A percentile compares a stretch with the other conserved stretches of the same genome.
Evolutionary conservation across 2,888 invertebrate genomes (phyloP).

Genomic region (Philonicus albiceps): DNA sequence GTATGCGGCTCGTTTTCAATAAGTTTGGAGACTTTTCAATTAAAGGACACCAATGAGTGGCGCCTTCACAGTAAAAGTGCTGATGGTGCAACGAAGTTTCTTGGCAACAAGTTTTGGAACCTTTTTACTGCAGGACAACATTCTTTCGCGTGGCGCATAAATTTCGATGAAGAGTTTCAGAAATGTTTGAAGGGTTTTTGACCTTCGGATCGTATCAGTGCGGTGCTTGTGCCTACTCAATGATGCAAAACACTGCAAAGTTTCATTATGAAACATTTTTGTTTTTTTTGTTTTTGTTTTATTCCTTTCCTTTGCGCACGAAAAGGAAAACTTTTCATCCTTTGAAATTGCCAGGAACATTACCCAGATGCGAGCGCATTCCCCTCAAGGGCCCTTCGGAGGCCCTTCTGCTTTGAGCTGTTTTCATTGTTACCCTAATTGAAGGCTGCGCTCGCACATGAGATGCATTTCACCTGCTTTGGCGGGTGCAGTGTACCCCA

Average conservation of each 20-base stretch:
- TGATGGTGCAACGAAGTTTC: background rate
- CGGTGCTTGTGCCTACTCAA: background rate
- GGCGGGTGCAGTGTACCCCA: background rate
- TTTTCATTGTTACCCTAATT: conserved; percentile 18
- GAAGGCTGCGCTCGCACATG: background rate
- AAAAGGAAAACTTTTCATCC: background rate
- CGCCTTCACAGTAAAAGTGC: background rate
- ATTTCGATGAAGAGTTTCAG: background rate
- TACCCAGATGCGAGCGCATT: background rate
- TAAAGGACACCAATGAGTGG: background rate
- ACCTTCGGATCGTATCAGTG: background rate
- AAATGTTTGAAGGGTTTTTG: background rate
- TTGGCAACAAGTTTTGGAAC: background rate
- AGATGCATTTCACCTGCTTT: conserved; percentile 22
- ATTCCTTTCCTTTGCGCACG: background rate
- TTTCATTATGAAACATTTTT: background rate
- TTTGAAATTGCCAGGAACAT: conserved; percentile 12
- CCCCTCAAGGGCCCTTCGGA: background rate
- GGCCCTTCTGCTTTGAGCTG: background rate
- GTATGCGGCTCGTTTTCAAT: background rate
- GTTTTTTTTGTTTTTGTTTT: background rate
- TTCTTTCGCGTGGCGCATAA: background rate
- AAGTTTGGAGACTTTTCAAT: background rate
- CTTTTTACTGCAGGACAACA: background rate
- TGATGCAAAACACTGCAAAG: background rate